Percentiles rank a stretch among this genome's conserved stretches.
Conservation (phyloP, 2,797 vertebrate species). For the Protonibea diacanthus region DNA sequence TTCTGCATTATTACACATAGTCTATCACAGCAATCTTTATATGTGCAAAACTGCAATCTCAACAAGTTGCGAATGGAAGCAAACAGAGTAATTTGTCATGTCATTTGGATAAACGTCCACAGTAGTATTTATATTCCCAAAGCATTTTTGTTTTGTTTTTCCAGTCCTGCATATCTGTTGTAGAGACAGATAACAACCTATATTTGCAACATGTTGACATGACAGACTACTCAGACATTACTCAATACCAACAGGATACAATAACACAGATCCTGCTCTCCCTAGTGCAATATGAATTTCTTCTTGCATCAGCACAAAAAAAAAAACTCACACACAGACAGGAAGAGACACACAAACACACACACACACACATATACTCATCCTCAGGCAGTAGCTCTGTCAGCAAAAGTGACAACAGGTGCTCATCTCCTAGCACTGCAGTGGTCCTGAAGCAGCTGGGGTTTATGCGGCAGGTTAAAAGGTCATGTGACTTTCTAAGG, state of each 20-base stretch:
- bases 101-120: constrained; percentile 2
- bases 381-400: constrained; percentile 31
- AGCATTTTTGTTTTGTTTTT: constrained; percentile 30
- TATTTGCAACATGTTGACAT: constrained; percentile 63
- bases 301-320: constrained; percentile 64
- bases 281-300: constrained; percentile 57
- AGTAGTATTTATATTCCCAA: not conserved
- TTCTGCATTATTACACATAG: not conserved
- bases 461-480: constrained; percentile 38
- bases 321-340: constrained; percentile 20
- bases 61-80: constrained; percentile 1
- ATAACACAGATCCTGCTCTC: constrained; percentile 58
- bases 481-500: not conserved
- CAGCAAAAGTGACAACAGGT: constrained; percentile 58
- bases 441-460: constrained; percentile 11
- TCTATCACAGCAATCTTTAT: not conserved
- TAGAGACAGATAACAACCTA: constrained; percentile 59
- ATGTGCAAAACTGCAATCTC: constrained; percentile 4
- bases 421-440: constrained; percentile 14
- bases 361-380: constrained; percentile 20
- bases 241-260: constrained; percentile 55
- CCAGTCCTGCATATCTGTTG: not conserved
- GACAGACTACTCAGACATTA: constrained; percentile 62
- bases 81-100: constrained; percentile 12
- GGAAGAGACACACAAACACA: constrained; percentile 15